phyloP scores from a whole-genome alignment of 1,140 invertebrate species.

The Nymphalis io region DNA sequence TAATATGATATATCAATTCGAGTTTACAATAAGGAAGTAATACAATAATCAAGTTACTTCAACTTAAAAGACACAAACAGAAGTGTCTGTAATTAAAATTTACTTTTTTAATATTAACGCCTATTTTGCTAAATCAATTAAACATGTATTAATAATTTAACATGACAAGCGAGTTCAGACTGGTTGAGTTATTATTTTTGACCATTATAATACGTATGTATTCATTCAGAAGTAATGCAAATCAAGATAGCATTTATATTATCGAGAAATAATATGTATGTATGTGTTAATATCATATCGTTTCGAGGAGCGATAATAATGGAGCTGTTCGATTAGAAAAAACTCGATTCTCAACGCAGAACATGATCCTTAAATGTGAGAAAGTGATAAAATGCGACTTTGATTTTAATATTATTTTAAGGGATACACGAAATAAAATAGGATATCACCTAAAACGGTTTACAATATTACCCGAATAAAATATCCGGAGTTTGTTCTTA shows the following conservation, averaged over 20 bases:
- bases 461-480: no score
- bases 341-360: no score
- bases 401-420: neutral
- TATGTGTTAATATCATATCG: neutral
- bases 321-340: no score
- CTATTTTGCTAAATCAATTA: slow-evolving; percentile 1
- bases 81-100: slow-evolving; percentile 2
- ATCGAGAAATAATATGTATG: neutral
- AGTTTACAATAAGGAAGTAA: neutral
- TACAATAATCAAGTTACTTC: neutral
- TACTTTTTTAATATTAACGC: slow-evolving; percentile 4
- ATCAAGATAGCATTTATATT: neutral
- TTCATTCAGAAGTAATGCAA: neutral
- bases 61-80: neutral
- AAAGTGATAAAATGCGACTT: no score
- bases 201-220: no score
- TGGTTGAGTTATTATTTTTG: neutral
- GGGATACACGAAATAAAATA: no score
- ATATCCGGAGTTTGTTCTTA: no score
- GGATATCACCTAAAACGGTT: no score
- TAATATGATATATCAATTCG: no score
- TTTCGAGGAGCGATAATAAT: neutral
- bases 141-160: neutral
- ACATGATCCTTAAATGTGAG: no score
- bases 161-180: neutral